Evolutionary conservation across 2,888 invertebrate species (phyloP).

Genomic region (Ectemnius continuus): DNA sequence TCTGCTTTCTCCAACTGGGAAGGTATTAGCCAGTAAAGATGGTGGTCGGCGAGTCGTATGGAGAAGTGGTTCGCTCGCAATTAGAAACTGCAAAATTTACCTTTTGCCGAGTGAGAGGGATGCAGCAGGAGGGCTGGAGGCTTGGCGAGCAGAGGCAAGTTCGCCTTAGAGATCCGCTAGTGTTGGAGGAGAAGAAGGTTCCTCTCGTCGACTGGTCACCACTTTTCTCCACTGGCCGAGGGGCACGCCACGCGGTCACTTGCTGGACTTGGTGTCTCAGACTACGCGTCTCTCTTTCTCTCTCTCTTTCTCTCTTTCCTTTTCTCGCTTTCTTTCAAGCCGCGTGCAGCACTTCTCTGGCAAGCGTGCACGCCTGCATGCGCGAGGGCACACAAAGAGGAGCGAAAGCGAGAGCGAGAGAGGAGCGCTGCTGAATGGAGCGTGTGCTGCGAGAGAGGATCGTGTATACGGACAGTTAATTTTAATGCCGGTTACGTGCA

Average conservation of each 20-base stretch:
- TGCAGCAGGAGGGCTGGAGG: not conserved
- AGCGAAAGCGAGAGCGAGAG: not conserved
- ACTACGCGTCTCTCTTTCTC: not conserved
- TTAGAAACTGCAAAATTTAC: constrained; percentile 50
- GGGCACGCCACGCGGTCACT: constrained; percentile 31
- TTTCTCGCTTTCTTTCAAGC: constrained; percentile 13
- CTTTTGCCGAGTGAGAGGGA: constrained; percentile 25
- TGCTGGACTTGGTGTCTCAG: constrained; percentile 9
- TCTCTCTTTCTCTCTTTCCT: too few relatives aligned
- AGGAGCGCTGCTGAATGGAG: constrained; percentile 41
- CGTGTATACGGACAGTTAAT: constrained; percentile 50
- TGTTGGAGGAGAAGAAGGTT: too few relatives aligned
- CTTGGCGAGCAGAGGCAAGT: constrained; percentile 30
- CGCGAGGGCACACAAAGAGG: too few relatives aligned
- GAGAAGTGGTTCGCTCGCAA: constrained; percentile 48
- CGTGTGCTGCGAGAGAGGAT: constrained; percentile 44
- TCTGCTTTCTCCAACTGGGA: too few relatives aligned
- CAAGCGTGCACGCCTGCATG: too few relatives aligned
- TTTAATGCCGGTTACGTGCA: constrained; percentile 48
- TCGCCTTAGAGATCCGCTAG: constrained; percentile 23
- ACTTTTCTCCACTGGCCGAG: constrained; percentile 38
- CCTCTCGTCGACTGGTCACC: constrained; percentile 24
- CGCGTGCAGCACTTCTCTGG: not conserved
- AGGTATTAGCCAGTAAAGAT: constrained; percentile 6
- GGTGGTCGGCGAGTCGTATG: constrained; percentile 29